These are phyloP conservation scores for Idris sp. DNA, from an alignment of 1,140 invertebrate species.

Conservation along the genomic window DNA sequence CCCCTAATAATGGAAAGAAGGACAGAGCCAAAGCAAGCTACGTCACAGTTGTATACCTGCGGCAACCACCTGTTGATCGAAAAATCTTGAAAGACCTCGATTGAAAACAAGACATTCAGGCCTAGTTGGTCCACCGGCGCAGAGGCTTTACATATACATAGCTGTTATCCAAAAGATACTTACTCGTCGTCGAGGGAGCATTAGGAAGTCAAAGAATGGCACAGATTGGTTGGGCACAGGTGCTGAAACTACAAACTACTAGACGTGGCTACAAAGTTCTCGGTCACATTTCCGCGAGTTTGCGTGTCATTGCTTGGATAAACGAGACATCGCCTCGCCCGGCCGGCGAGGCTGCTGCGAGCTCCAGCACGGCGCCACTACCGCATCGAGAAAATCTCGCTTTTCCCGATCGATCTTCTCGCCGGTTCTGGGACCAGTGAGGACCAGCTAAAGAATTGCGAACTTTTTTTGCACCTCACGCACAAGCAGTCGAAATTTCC, in stretches of 20 bases:
- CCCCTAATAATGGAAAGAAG: constrained; percentile 40
- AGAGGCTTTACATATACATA: neutral
- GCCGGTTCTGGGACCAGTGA: no score
- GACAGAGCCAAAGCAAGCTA: constrained; percentile 25
- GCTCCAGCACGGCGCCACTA: constrained; percentile 43
- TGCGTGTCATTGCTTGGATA: constrained; percentile 63
- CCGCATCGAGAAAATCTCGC: constrained; percentile 42
- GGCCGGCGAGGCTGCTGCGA: constrained; percentile 52
- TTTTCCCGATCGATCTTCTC: neutral
- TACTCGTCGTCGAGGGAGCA: constrained; percentile 66
- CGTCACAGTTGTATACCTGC: constrained; percentile 39
- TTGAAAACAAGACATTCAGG: neutral
- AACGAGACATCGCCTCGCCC: constrained; percentile 63
- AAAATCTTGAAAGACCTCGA: constrained; percentile 10
- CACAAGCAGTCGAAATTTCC: no score
- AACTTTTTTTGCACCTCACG: constrained; percentile 56
- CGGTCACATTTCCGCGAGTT: constrained; percentile 76
- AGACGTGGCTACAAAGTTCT: constrained; percentile 66
- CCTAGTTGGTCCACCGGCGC: constrained; percentile 18
- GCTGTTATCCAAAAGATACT: constrained; percentile 65
- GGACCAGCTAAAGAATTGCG: constrained; percentile 3
- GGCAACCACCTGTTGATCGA: constrained; percentile 48
- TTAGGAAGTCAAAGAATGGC: constrained; percentile 51
- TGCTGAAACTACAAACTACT: constrained; percentile 77
- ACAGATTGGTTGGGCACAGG: constrained; percentile 33